Evolutionary conservation across 2,113 vertebrate species (phyloP).

Genomic region (Plestiodon gilberti): DNA sequence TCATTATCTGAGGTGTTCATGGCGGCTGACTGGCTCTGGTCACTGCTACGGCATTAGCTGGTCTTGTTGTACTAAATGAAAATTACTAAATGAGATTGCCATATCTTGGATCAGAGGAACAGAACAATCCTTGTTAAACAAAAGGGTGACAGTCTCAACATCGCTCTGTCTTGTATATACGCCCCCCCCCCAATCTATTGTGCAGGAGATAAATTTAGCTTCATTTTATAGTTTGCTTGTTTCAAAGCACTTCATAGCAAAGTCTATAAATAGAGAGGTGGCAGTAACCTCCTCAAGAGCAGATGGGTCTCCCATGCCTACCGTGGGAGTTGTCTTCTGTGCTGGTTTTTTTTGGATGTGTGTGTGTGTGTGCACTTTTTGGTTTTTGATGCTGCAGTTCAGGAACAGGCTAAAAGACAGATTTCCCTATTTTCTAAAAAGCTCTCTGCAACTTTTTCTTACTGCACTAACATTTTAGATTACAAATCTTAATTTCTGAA

Average conservation of each 20-base stretch:
- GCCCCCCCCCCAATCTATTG: no score
- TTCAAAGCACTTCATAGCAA: constrained; percentile 12
- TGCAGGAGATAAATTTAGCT: not conserved
- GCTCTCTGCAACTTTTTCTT: not conserved
- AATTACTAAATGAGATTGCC: not conserved
- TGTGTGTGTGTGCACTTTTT: no score
- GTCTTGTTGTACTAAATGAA: no score
- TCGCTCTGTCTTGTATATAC: no score
- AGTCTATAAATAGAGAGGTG: constrained; percentile 59
- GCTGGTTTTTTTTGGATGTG: not conserved
- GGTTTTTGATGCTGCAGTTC: not conserved
- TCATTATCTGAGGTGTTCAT: no score
- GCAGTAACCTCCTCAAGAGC: constrained; percentile 36
- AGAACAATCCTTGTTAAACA: not conserved
- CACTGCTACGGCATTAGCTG: no score
- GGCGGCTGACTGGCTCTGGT: no score
- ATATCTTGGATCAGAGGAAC: no score
- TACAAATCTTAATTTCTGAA: not conserved
- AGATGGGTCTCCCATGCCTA: not conserved
- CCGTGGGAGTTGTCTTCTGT: not conserved
- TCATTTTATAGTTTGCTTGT: not conserved
- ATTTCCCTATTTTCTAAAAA: not conserved
- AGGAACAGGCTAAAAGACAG: not conserved
- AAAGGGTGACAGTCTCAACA: not conserved
- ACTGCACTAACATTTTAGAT: no score